phyloP scores from a whole-genome alignment of 2,888 invertebrate species.

The Rhabditoides inermis region DNA sequence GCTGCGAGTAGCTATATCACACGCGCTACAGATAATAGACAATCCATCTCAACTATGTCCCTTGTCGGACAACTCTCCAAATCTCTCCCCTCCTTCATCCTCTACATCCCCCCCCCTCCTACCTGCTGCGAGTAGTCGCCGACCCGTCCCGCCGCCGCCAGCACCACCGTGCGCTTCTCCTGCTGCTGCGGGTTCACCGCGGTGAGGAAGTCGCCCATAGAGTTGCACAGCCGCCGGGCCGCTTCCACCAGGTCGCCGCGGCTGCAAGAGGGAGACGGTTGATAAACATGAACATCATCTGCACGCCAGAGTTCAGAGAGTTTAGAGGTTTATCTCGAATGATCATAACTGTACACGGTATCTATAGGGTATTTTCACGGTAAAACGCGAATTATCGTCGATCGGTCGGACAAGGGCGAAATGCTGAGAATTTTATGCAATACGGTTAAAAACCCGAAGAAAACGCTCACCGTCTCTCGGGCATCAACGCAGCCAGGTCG shows the following conservation, averaged over 20 bases:
- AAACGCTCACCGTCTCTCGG: constrained; percentile 64
- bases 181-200: constrained; percentile 90
- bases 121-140: constrained; percentile 88
- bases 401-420: no score
- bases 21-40: no score
- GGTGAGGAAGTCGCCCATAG: constrained; percentile 79
- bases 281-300: neutral
- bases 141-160: constrained; percentile 88
- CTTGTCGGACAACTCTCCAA: no score
- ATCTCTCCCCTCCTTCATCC: neutral
- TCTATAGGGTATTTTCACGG: no score
- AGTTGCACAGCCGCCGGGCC: constrained; percentile 78
- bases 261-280: constrained; percentile 48
- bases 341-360: no score
- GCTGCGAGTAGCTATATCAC: no score
- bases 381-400: no score
- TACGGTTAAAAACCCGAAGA: no score
- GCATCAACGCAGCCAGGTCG: constrained; percentile 88
- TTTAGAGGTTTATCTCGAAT: no score
- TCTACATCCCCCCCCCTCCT: constrained; percentile 54
- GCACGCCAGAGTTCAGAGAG: no score
- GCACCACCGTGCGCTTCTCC: constrained; percentile 76
- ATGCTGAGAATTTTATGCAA: no score
- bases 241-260: constrained; percentile 83
- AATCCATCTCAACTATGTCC: no score